Evolutionary conservation across 2,888 invertebrate genomes (phyloP).

Genomic region (Aspidapion aeneum): DNA sequence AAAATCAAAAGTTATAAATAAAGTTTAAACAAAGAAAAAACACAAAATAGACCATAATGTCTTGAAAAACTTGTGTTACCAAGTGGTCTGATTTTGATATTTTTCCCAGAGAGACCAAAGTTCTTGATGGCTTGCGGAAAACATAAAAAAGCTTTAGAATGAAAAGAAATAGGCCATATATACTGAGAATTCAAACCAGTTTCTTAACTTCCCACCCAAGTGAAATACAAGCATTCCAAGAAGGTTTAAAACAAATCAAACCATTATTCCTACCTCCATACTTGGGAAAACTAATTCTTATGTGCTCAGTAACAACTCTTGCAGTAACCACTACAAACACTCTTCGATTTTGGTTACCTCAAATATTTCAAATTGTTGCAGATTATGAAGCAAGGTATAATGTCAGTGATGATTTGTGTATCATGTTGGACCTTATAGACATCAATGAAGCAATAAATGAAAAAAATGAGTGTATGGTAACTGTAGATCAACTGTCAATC

Average conservation of each 20-base stretch:
- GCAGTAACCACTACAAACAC: too few relatives aligned
- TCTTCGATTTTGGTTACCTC: too few relatives aligned
- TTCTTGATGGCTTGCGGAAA: conserved; percentile 67
- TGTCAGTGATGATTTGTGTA: too few relatives aligned
- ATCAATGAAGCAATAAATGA: too few relatives aligned
- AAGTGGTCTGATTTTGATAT: conserved; percentile 56
- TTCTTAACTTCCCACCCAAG: background rate
- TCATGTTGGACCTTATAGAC: too few relatives aligned
- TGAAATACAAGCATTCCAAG: conserved; percentile 49
- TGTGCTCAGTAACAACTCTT: conserved; percentile 65
- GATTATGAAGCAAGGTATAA: too few relatives aligned
- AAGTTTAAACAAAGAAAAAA: too few relatives aligned
- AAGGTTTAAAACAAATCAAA: conserved; percentile 59
- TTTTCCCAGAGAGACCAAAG: conserved; percentile 74
- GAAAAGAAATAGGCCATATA: conserved; percentile 63
- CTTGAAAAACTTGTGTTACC: conserved; percentile 67
- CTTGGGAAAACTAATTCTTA: conserved; percentile 54
- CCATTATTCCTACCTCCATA: conserved; percentile 63
- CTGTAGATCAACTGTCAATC: too few relatives aligned
- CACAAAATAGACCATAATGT: too few relatives aligned
- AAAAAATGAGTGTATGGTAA: too few relatives aligned
- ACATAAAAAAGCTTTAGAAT: conserved; percentile 59
- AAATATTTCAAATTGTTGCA: too few relatives aligned
- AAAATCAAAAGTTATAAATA: too few relatives aligned
- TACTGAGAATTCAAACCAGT: conserved; percentile 56